A percentile compares a stretch with the other conserved stretches of the same genome.
These are phyloP conservation scores for Steinernema scapterisci DNA, from an alignment of 2,888 invertebrate species.

Conservation along the genomic window DNA sequence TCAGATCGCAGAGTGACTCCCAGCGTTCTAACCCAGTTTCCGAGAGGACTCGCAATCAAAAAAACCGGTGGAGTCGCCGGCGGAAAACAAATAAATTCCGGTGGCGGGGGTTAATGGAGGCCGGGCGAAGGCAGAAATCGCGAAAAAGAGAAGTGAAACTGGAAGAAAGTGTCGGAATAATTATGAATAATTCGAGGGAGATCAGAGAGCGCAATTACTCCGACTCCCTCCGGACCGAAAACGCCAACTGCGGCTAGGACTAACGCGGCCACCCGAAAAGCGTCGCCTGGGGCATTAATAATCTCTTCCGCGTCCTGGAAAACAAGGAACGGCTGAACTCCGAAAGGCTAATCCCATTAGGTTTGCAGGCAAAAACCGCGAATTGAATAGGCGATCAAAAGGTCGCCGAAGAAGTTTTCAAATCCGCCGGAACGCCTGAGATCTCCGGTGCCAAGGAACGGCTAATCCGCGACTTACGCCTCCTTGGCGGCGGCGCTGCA, in stretches of 20 bases:
- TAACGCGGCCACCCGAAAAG: no score
- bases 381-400: neutral
- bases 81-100: slow-evolving; percentile 14
- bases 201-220: slow-evolving; percentile 10
- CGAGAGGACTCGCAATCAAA: neutral
- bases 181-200: slow-evolving; percentile 1
- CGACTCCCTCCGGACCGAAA: no score
- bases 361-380: neutral
- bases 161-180: neutral
- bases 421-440: neutral
- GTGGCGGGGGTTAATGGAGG: neutral
- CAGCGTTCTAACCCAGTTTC: neutral
- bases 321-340: neutral
- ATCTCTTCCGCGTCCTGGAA: slow-evolving; percentile 2
- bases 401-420: neutral
- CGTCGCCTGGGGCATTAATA: slow-evolving; percentile 4
- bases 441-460: neutral
- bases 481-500: no score
- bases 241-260: no score
- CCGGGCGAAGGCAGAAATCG: neutral
- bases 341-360: slow-evolving; percentile 6
- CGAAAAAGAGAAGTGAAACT: neutral
- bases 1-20: neutral
- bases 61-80: neutral
- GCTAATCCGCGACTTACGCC: no score